Base-by-base conservation (phyloP, 1,140 invertebrate genomes). In the Plutomurus gul region DNA sequence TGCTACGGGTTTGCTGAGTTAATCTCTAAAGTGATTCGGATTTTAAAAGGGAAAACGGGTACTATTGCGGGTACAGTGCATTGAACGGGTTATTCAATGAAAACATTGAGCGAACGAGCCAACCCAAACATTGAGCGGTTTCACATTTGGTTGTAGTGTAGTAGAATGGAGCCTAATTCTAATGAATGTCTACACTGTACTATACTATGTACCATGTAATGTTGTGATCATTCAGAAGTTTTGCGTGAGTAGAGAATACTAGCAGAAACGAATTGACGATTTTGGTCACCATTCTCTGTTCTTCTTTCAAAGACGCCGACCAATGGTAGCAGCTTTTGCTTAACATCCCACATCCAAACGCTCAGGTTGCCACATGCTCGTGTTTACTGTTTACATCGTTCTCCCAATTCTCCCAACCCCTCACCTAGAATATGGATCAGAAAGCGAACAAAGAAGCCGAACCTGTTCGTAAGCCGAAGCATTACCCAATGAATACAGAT, bases 351-450 rank as follows among this genome's bases (percentile, higher is more conserved):
- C 25, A 6, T 18, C 47, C 20, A 51, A 51, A 22, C 47, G 25
- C 18, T 51, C 47, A 51, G 47, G 47, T 51, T 51, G 47, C 47
- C 47, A 51, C 47, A 51, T 51, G 47, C 47, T 51, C n/a, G 18
- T 51, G 47, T 51, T 51, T 51, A 51, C 47, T 51, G 47, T 51
- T 51, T 51, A 51, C 47, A 51, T 51, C 47, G 20, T 18, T n/a
- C 47, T 51, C 47, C 47, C 47, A 51, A 20, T 6, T 11, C 47
- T 22, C 47, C 47, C 47, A 51, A 11, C 47, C 47, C 47, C 47
- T 11, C 6, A 8, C 13, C 20, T 51, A 51, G 25, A 51, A 51
- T 51, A 51, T 51, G 20, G n/a, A n/a, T n/a, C n/a, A n/a, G n/a
- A n/a, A n/a, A n/a, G n/a, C n/a, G n/a, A n/a, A n/a, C n/a, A n/a